Conservation (phyloP, 2,888 invertebrate genomes). For the Branchellion lobata region DNA sequence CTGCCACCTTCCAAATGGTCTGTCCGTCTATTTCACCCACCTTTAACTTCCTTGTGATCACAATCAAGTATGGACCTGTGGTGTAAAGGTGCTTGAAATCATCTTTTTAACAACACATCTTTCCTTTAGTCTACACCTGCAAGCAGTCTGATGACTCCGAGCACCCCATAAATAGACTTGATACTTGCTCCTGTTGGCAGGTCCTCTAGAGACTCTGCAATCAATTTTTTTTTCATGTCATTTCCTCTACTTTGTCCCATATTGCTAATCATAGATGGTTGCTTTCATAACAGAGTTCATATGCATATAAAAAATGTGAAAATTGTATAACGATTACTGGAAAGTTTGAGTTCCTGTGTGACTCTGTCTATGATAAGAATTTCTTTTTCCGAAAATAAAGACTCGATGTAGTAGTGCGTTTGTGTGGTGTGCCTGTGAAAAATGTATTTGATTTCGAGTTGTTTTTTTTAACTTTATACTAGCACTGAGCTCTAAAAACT, state of each 20-base stretch:
- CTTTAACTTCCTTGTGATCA: conserved; percentile 80
- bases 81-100: no score
- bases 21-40: conserved; percentile 68
- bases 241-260: no score
- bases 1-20: conserved; percentile 59
- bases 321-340: conserved; percentile 65
- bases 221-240: no score
- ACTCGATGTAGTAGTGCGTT: conserved; percentile 45
- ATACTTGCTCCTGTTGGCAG: conserved; percentile 60
- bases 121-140: conserved; percentile 68
- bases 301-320: no score
- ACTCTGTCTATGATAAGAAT: conserved; percentile 81
- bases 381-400: conserved; percentile 62
- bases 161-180: conserved; percentile 76
- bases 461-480: background rate
- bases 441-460: background rate
- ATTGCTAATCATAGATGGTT: no score
- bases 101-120: no score
- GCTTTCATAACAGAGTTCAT: no score
- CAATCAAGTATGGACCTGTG: conserved; percentile 77
- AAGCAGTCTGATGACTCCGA: conserved; percentile 80
- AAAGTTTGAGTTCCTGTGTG: conserved; percentile 70
- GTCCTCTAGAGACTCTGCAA: no score
- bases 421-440: conserved; percentile 39
- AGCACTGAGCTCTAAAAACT: no score